phyloP scores from a whole-genome alignment of 2,888 invertebrate species.

The Heteromurus nitidus region DNA sequence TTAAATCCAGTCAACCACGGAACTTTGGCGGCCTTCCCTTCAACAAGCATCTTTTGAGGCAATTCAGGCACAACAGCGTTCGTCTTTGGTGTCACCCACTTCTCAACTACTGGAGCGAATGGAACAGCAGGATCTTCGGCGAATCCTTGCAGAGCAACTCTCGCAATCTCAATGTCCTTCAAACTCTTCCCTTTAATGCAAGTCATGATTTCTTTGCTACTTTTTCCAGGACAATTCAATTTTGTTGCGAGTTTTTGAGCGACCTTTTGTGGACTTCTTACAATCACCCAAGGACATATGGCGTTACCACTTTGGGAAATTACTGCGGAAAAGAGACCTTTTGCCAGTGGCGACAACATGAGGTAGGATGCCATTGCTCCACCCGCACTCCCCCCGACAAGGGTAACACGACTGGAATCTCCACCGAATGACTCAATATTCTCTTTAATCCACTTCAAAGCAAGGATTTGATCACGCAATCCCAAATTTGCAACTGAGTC shows the following conservation, averaged over 20 bases:
- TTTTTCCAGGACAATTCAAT: conserved; percentile 58
- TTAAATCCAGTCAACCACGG: conserved; percentile 66
- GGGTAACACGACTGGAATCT: conserved; percentile 44
- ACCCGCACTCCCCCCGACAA: conserved; percentile 60
- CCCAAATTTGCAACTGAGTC: conserved; percentile 60
- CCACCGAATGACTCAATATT: conserved; percentile 62
- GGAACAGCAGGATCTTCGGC: conserved; percentile 60
- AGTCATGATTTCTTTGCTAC: conserved; percentile 55
- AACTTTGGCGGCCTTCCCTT: conserved; percentile 50
- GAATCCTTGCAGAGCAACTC: conserved; percentile 50
- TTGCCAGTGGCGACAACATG: conserved; percentile 56
- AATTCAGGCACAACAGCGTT: conserved; percentile 60
- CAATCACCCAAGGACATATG: conserved; percentile 62
- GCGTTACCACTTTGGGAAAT: conserved; percentile 58
- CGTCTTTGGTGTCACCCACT: conserved; percentile 41
- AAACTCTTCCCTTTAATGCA: conserved; percentile 59
- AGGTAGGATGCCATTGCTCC: conserved; percentile 58
- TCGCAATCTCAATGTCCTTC: conserved; percentile 62
- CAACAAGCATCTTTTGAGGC: conserved; percentile 58
- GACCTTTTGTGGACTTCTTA: conserved; percentile 45
- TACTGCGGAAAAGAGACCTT: conserved; percentile 49
- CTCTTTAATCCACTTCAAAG: conserved; percentile 58
- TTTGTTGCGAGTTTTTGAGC: conserved; percentile 44
- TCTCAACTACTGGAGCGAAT: conserved; percentile 64
- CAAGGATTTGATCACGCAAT: conserved; percentile 46